Conservation (phyloP, 2,113 vertebrate genomes). For the Varanus salvator region DNA sequence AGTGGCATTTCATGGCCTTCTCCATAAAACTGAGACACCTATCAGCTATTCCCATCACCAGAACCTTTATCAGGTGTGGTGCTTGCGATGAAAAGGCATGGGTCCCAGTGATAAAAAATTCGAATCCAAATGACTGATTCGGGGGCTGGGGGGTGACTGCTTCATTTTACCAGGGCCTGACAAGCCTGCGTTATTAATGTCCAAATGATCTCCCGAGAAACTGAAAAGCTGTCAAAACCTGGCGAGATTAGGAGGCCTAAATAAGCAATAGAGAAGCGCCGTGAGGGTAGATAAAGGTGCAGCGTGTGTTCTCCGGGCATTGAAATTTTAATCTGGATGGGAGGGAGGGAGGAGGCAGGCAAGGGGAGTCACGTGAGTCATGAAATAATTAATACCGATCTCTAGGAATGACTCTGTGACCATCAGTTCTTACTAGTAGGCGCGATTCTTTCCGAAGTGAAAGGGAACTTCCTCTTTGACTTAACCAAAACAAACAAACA, state of each 20-base stretch:
- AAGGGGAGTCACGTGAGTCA: slow-evolving; percentile 85
- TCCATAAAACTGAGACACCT: neutral
- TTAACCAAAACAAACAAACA: slow-evolving; percentile 46
- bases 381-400: slow-evolving; percentile 94
- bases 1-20: neutral
- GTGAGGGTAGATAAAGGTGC: slow-evolving; percentile 77
- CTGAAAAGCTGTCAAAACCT: slow-evolving; percentile 56
- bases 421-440: slow-evolving; percentile 88
- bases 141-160: neutral
- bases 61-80: neutral
- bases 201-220: slow-evolving; percentile 18
- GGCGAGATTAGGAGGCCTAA: slow-evolving; percentile 52
- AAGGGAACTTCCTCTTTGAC: slow-evolving; percentile 81
- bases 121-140: slow-evolving; percentile 8
- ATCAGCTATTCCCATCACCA: neutral
- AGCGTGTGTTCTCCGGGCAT: slow-evolving; percentile 73
- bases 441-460: slow-evolving; percentile 86
- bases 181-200: slow-evolving; percentile 30
- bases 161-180: neutral
- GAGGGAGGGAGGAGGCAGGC: neutral
- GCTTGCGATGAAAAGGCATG: neutral
- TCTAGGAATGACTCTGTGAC: slow-evolving; percentile 91
- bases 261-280: slow-evolving; percentile 42
- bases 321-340: slow-evolving; percentile 89
- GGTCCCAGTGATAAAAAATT: neutral